These are phyloP conservation scores for Zootoca vivipara DNA, from an alignment of 2,113 vertebrate genomes.

Conservation along the genomic window DNA sequence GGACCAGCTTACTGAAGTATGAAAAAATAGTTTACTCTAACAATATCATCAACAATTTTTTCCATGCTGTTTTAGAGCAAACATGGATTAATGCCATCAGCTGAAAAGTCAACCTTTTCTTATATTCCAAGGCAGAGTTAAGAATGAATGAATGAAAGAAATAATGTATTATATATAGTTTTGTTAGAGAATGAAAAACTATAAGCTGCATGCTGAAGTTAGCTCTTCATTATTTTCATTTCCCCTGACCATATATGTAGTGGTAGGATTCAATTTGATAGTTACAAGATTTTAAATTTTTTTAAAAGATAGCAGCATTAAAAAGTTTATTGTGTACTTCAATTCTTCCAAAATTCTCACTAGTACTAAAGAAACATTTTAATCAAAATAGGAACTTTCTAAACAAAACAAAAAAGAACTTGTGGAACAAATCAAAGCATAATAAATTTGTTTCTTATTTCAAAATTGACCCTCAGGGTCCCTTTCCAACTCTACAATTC, in stretches of 20 bases:
- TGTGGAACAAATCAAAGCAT: background rate
- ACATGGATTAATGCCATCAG: conserved; percentile 5
- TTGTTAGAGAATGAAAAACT: conserved; percentile 82
- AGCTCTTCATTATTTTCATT: conserved; percentile 33
- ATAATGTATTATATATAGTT: background rate
- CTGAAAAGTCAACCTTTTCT: background rate
- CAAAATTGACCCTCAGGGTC: background rate
- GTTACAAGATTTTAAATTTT: background rate
- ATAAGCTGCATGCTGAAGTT: conserved; percentile 67
- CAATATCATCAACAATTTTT: background rate
- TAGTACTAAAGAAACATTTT: conserved; percentile 1
- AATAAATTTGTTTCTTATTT: background rate
- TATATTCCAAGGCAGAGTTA: background rate
- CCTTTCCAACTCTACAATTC: no score
- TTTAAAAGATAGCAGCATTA: background rate
- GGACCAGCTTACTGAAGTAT: background rate
- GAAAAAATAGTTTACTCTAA: background rate
- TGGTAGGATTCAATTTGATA: background rate
- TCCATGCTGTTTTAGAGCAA: conserved; percentile 8
- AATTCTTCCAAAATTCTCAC: background rate
- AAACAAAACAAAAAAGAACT: background rate
- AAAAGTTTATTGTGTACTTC: background rate
- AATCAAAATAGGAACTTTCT: background rate
- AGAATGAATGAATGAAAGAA: background rate
- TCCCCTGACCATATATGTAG: background rate